Evolutionary conservation across 2,797 vertebrate genomes (phyloP).

Genomic region (Ispidina lecontei): DNA sequence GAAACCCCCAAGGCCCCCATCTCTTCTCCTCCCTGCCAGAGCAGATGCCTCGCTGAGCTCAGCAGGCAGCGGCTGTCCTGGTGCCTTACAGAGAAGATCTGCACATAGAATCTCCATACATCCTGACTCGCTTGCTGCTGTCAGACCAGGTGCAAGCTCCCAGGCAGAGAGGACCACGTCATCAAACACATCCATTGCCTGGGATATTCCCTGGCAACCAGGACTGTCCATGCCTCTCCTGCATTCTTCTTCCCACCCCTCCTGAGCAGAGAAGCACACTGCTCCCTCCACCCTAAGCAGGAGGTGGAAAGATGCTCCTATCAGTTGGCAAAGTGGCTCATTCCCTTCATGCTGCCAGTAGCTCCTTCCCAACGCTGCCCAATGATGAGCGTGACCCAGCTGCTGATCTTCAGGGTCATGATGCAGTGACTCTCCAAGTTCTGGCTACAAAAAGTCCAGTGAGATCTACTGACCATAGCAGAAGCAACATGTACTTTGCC

Average conservation of each 20-base stretch:
- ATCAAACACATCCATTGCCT: neutral
- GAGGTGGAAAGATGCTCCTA: neutral
- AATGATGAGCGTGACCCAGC: neutral
- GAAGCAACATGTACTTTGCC: neutral
- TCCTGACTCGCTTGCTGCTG: neutral
- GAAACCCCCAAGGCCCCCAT: neutral
- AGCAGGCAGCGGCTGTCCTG: conserved; percentile 19
- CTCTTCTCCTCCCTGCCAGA: conserved; percentile 23
- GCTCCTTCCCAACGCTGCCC: neutral
- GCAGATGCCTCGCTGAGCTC: conserved; percentile 29
- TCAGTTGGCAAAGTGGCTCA: neutral
- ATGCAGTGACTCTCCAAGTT: neutral
- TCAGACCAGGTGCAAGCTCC: neutral
- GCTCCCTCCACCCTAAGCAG: neutral
- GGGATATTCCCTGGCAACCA: neutral
- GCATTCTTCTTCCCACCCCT: neutral
- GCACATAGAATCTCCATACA: neutral
- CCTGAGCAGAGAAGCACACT: neutral
- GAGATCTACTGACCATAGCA: neutral
- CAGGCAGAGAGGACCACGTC: neutral
- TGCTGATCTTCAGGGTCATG: accelerated
- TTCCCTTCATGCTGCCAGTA: neutral
- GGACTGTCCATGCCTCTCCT: neutral
- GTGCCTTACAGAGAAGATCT: neutral
- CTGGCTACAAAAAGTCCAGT: neutral